Evolutionary conservation across 2,797 vertebrate genomes (phyloP).

Genomic region (Borostomias antarcticus): DNA sequence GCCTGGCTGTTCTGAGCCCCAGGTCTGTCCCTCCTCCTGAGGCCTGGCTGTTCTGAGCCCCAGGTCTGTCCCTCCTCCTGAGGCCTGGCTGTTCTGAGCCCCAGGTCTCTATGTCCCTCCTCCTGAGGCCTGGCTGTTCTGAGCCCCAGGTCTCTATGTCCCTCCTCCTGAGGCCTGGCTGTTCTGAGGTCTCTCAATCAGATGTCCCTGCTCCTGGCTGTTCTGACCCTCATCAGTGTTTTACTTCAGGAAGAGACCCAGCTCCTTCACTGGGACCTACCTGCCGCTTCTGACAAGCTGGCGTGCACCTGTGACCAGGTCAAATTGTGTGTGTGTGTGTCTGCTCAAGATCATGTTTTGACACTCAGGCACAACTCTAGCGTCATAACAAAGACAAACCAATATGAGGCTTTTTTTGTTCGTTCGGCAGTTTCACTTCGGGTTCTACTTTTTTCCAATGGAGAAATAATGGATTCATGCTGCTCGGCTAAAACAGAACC

Average conservation of each 20-base stretch:
- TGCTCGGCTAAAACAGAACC: too few species aligned
- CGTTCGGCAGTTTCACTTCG: neutral
- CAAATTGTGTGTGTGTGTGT: neutral
- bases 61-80: slow-evolving; percentile 38
- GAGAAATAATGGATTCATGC: too few species aligned
- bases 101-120: slow-evolving; percentile 23
- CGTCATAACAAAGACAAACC: neutral
- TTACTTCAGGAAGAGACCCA: slow-evolving; percentile 17
- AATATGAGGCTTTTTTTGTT: neutral
- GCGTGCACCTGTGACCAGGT: slow-evolving; percentile 1
- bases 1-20: slow-evolving; percentile 8
- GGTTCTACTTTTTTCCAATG: neutral
- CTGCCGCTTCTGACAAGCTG: slow-evolving; percentile 35
- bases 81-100: slow-evolving; percentile 37
- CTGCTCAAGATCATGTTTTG: neutral
- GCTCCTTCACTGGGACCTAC: slow-evolving; percentile 12
- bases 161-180: slow-evolving; percentile 35
- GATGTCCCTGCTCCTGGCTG: slow-evolving; percentile 3
- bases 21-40: slow-evolving; percentile 34
- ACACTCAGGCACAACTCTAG: neutral
- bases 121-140: too few species aligned
- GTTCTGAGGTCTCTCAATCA: neutral
- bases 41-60: slow-evolving; percentile 8
- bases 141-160: too few species aligned
- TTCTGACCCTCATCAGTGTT: slow-evolving; percentile 35